Base-by-base conservation (phyloP, 1,140 invertebrate genomes). In the Zaprionus capensis region DNA sequence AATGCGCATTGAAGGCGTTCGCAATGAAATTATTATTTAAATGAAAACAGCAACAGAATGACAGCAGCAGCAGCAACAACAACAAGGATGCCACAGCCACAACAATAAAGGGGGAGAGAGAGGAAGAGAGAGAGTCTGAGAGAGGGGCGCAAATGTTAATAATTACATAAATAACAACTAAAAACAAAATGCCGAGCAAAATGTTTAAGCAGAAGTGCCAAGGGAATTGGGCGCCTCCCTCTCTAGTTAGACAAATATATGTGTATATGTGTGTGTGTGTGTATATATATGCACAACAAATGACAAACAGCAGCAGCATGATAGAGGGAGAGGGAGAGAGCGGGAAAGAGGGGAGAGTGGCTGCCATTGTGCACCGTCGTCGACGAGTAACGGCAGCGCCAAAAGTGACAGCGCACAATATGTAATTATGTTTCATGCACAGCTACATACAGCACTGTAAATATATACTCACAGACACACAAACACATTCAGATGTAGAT, bases 1-100 rank as follows among this genome's bases (percentile, higher is more conserved):
- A 74, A 59, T 74, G 57, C 56, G 49, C 72, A 55, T 65, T 70
- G 74, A 80, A 83, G 83, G 84, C 84, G 84, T 83, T 87, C 71
- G 81, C 83, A 88, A 87, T 88, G 83, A 87, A 87, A 87, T 87
- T 87, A 87, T 87, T 88, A 87, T 87, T 87, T 88, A 87, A 91
- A 91, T 83, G 76, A 91, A 91, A 82, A 91, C 72, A 91, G 80
- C 79, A 86, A 76, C 72, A 81, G 66, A 62, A 58, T 61, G 55
- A 49, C 63, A 61, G 34, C 62, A 59, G 59, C 58, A 67, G 38
- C 22, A 66, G 80, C 63, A 63, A 64, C 22, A 67, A 64, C 22
- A 67, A 76, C 56, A 46, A 17, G 41, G 41, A 46, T 46, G 49
- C 49, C 31, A 67, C 55, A 69, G 38, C 41, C 20, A 71, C 49